Base-by-base conservation (phyloP, 1,140 invertebrate species). In the Dendrolimus kikuchii region DNA sequence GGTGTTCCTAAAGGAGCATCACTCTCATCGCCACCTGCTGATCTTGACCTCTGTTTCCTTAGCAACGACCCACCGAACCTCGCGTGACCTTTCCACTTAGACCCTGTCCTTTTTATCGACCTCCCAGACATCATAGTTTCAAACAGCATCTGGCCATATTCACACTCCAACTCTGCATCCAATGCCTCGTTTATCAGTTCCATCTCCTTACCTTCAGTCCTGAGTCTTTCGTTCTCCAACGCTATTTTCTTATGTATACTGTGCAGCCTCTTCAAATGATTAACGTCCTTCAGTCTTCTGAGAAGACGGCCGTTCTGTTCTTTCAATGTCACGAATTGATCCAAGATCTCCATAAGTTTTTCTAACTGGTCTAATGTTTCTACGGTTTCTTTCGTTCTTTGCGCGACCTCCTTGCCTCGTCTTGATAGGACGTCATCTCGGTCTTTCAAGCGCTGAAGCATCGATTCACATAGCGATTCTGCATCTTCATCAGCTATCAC, bases 281-380 rank as follows among this genome's bases (percentile, higher is more conserved):
- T 93, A 38, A 95, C 85, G 57, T 94, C 93, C 49, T 92, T 89
- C 8, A 95, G 89, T 43, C 91, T 87, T 58, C 90, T 89, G 47
- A 93, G 90, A 2, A 95, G 77, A 55, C 90, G 89, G 4, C 89
- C 82, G 70, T 94, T 95, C 61, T 93, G 90, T 64, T 94, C 90
- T 49, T 92, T 90, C 9, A 95, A 79, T 7, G 90, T 90, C 5
- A 94, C 84, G 40, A 95, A 88, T 64, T 95, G 92, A 63, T 95
- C 93, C 77, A 95, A 90, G 6, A 95, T 77, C 49, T 90, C 89
- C 60, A 94, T 90, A 5, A 95, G 77, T 58, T 93, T 92, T 61
- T 94, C 93, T 55, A 95, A 73, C 68, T 95, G 94, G 64, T 94
- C 93, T 38, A 95, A 88, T 5, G 90, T 88, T 49, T 91, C 90